Percentiles rank a stretch among this genome's conserved stretches.
Evolutionary conservation across 2,888 invertebrate genomes (phyloP).

Genomic region (Steromphala cineraria): DNA sequence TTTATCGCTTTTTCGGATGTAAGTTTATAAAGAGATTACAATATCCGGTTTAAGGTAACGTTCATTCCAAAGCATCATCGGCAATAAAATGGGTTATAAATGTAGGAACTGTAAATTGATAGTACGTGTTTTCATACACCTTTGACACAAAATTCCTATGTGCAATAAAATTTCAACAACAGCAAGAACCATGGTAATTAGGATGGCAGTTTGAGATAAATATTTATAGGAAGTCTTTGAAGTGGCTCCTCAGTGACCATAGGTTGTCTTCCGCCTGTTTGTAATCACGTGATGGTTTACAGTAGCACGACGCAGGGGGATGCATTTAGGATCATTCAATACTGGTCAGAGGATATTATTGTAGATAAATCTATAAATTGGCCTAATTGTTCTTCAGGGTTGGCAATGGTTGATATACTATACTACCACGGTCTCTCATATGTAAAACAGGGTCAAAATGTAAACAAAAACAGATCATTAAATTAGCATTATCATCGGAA

Average conservation of each 20-base stretch:
- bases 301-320: too few species aligned
- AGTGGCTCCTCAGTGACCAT: background rate
- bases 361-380: background rate
- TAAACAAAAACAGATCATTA: background rate
- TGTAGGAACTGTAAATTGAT: too few species aligned
- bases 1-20: too few species aligned
- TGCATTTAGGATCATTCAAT: too few species aligned
- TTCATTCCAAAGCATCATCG: too few species aligned
- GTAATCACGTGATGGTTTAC: background rate
- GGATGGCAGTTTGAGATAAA: background rate
- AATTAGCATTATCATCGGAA: background rate
- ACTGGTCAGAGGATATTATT: background rate
- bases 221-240: background rate
- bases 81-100: too few species aligned
- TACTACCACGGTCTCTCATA: background rate
- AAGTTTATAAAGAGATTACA: too few species aligned
- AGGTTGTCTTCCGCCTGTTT: background rate
- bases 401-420: background rate
- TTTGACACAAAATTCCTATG: too few species aligned
- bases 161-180: too few species aligned
- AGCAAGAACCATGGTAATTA: too few species aligned
- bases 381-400: background rate
- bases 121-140: too few species aligned
- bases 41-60: too few species aligned
- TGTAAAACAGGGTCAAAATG: background rate